Evolutionary conservation across 2,797 vertebrate species (phyloP), one percentile per base, ranked within the genome.

Genomic region (Cynodonichthys magdalenae): DNA sequence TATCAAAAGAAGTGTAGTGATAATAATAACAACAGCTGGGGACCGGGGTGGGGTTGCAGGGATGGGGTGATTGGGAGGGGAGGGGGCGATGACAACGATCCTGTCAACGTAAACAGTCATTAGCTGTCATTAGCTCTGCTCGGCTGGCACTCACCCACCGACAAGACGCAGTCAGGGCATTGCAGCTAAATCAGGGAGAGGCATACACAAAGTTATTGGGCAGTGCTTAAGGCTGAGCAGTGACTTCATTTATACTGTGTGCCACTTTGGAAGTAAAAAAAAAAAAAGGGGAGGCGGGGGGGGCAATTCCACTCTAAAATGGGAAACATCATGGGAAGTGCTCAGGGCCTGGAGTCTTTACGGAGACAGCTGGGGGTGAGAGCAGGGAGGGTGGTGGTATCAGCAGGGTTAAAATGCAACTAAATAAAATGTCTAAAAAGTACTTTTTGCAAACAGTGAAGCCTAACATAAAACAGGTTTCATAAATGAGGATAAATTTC

Each of bases 51-150:
- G 59, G 50, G 45, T 42, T 63, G 54, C 10, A 10, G 28, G 29
- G n/a, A n/a, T 9, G 34, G 49, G 72, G 53, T 20, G 48, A 8
- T 6, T 31, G 3, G 5, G 29, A 5, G 6, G 29, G 17, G n/a
- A 28, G 2, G 42, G 53, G 73, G 53, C 60, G 73, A 17, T 83
- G 82, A 86, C 86, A 90, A 77, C 74, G 66, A 77, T 80, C 74
- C 85, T 77, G 80, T 86, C 86, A 88, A 79, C 59, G 41, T 88
- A 88, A 90, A 91, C 85, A 90, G 83, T 82, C 87, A 87, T 89
- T 88, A 89, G 85, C 75, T 48, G 65, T 83, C 89, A 90, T 90
- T 88, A 91, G 79, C 76, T 72, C 63, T 66, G 82, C 81, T 60
- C 69, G 81, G 77, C 75, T 83, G 83, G 82, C 79, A 70, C 82